Evolutionary conservation across 1,140 invertebrate species (phyloP), one percentile per base, ranked within the genome.

Genomic region (Vanessa tameamea): DNA sequence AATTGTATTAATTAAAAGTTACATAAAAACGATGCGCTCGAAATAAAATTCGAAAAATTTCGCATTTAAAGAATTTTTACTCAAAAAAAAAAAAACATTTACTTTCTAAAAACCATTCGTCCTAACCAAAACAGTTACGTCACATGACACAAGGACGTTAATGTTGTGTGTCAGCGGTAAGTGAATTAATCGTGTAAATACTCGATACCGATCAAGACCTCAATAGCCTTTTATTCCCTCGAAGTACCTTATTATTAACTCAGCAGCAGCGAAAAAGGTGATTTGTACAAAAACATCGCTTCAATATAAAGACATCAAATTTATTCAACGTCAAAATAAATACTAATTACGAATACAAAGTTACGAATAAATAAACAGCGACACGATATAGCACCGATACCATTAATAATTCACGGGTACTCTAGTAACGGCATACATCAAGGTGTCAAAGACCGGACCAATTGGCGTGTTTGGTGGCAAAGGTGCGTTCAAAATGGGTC

Each of bases 361-460:
- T 63, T 63, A 53, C 63, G 31, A 66, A 66, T 43, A 67, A 75
- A 61, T 65, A 72, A 50, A 47, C 61, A 47, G 43, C 37, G 57
- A 69, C 50, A 64, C 59, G 23, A 65, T 50, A 65, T 61, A 23
- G 51, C 47, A 63, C 53, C 43, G 50, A 48, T 55, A 50, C 31
- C 74, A 72, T 82, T 81, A 80, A 80, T 81, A 81, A 82, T 78
- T 80, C 76, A 77, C 71, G 43, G 57, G 57, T 67, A 50, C 31
- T 63, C 81, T 82, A 84, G 84, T 81, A 82, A 77, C 78, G 74
- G 66, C 82, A 89, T 90, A 88, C 81, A 89, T 90, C 88, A 89
- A 85, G 59, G 80, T 89, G 87, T 90, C 89, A 86, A 78, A 85
- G 82, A 81, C 77, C 79, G 84, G 80, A 85, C 88, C 87, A 88